phyloP scores from a whole-genome alignment of 2,797 vertebrate species.

The Macropodus opercularis region DNA sequence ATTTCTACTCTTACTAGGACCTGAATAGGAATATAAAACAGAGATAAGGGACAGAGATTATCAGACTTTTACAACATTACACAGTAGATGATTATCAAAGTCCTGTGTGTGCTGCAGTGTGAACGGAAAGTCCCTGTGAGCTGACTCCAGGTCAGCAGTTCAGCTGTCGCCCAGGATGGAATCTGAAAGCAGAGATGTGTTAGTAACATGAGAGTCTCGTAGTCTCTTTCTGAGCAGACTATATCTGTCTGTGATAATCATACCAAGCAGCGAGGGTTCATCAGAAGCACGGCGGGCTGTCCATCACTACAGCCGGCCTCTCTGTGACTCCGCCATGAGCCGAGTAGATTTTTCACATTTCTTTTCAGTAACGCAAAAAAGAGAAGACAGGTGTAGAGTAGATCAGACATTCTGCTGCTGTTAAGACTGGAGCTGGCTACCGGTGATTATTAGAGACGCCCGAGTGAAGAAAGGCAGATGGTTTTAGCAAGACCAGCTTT shows the following conservation, averaged over 20 bases:
- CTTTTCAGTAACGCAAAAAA: conserved; percentile 28
- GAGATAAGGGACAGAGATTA: conserved; percentile 1
- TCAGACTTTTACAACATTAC: conserved; percentile 32
- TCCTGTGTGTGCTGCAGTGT: conserved; percentile 3
- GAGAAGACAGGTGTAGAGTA: conserved; percentile 49
- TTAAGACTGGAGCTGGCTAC: neutral
- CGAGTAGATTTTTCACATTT: conserved; percentile 65
- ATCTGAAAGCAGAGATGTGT: conserved; percentile 58
- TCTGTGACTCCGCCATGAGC: conserved; percentile 63
- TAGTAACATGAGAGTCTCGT: conserved; percentile 69
- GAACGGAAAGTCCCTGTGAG: conserved; percentile 33
- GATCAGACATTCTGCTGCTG: conserved; percentile 26
- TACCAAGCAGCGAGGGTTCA: conserved; percentile 47
- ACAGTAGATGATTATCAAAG: conserved; percentile 24
- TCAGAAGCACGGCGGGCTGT: conserved; percentile 50
- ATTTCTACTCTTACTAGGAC: too few species aligned
- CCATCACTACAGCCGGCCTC: conserved; percentile 52
- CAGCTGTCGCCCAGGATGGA: conserved; percentile 57
- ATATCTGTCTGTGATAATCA: conserved; percentile 78
- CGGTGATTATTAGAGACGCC: neutral
- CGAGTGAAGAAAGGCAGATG: conserved; percentile 3
- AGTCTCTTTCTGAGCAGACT: conserved; percentile 55
- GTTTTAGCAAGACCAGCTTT: neutral
- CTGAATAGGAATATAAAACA: too few species aligned
- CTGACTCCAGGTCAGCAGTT: conserved; percentile 48